Evolutionary conservation across 2,797 vertebrate genomes (phyloP), one percentile per base, ranked within the genome.

Genomic region (Eutrigla gurnardus): DNA sequence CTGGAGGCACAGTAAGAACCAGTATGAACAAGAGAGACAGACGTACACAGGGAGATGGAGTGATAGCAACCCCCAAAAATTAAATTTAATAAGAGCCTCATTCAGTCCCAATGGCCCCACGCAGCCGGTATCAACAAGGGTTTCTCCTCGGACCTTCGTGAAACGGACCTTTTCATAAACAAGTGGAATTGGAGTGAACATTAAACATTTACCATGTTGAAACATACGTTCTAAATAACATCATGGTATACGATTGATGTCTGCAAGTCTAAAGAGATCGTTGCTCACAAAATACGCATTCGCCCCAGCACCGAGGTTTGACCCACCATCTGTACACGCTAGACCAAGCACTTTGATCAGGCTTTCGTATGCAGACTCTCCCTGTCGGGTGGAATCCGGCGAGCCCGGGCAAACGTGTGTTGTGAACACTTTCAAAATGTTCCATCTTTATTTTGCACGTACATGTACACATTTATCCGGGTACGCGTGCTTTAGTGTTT

Each of bases 61-160:
- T 33, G 68, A 83, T 76, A 67, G 54, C 84, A 80, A 70, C 61
- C 37, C 39, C 66, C 14, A 76, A 83, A 80, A 84, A 81, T 83
- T 71, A 78, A 88, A 25, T 25, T 85, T 32, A 84, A 59, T 70
- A 25, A 71, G 59, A 45, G 25, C 10, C 55, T 77, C 50, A 67
- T 67, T 40, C 13, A 45, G 58, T 25, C 25, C 25, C 73, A 75
- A 78, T 75, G 64, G 62, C 74, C 64, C 62, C 39, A 50, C 43
- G 57, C 61, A 79, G 77, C 14, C 0, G 2, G 39, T 25, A 69
- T 75, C 57, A 83, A 43, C 52, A 37, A 1, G 25, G 65, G 47
- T 70, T 84, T 69, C 72, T 86, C 52, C 68, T 50, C 67, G 50
- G n/a, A 62, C 36, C 36, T 4, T 2, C 12, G 40, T 33, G 52